A percentile compares a stretch with the other conserved stretches of the same genome.
phyloP scores from a whole-genome alignment of 2,888 invertebrate species.

The Drosophila nigritarsus region DNA sequence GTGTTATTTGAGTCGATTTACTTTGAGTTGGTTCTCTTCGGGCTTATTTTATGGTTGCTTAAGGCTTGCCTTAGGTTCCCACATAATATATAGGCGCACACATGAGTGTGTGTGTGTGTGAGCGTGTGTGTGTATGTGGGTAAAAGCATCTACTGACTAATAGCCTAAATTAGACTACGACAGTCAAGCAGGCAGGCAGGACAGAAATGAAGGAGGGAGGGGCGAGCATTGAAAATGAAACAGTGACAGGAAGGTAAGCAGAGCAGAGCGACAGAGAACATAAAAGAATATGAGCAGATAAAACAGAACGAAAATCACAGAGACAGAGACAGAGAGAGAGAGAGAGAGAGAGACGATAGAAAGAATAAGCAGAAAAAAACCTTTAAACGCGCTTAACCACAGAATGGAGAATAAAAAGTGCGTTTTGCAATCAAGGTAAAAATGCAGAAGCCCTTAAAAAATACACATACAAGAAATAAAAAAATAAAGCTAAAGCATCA shows the following conservation, averaged over 20 bases:
- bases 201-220: conserved; percentile 12
- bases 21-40: not conserved
- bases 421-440: conserved; percentile 77
- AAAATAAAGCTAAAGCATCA: not conserved
- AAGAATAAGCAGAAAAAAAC: conserved; percentile 5
- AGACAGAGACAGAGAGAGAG: not conserved
- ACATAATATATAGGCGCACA: not conserved
- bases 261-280: conserved; percentile 1
- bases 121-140: conserved; percentile 39
- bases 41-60: conserved; percentile 21
- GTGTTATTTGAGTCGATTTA: not conserved
- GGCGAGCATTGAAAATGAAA: not conserved
- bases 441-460: conserved; percentile 49
- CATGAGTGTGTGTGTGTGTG: conserved; percentile 7
- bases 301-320: not conserved
- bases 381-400: conserved; percentile 73
- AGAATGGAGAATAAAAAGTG: conserved; percentile 71
- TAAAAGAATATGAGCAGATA: not conserved
- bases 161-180: conserved; percentile 73
- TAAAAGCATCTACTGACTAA: conserved; percentile 72
- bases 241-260: not conserved
- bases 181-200: conserved; percentile 30
- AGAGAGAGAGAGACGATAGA: not conserved
- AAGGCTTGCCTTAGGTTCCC: conserved; percentile 21
- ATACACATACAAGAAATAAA: conserved; percentile 21